phyloP scores from a whole-genome alignment of 53 echinoderm and acorn worm genomes.

The Mesocentrotus franciscanus region DNA sequence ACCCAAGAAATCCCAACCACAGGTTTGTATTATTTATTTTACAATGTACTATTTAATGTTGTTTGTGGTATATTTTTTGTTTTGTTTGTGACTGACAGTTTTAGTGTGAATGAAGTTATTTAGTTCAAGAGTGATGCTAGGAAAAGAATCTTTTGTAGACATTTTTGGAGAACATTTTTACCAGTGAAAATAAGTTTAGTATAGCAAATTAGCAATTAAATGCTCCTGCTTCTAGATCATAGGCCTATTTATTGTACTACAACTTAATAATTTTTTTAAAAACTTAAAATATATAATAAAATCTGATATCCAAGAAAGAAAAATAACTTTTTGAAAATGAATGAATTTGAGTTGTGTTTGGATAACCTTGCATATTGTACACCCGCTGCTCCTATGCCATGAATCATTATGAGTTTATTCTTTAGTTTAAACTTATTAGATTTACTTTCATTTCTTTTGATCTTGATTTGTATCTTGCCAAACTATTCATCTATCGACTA shows the following conservation, averaged over 20 bases:
- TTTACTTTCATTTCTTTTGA: not conserved
- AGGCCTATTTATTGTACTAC: too few species aligned
- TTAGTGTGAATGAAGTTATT: not conserved
- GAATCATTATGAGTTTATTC: not conserved
- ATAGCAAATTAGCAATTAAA: too few species aligned
- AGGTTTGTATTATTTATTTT: not conserved
- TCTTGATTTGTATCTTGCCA: not conserved
- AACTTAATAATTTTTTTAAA: too few species aligned
- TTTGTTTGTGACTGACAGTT: not conserved
- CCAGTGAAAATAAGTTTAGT: too few species aligned
- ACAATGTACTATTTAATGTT: not conserved
- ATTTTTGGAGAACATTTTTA: not conserved
- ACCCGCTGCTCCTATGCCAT: not conserved
- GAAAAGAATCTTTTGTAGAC: not conserved
- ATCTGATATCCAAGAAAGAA: not conserved
- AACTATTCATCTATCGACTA: not conserved
- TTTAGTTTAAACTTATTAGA: not conserved
- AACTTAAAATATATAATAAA: not conserved
- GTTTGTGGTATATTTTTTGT: not conserved
- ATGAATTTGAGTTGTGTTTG: not conserved
- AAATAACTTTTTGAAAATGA: not conserved
- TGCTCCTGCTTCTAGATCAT: not conserved
- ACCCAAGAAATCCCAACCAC: slow-evolving; percentile 35
- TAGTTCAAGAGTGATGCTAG: not conserved
- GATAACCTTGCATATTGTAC: not conserved